Percentiles rank a stretch among this genome's conserved stretches.
Conservation (phyloP, 2,888 invertebrate genomes). For the Ceramica pisi region DNA sequence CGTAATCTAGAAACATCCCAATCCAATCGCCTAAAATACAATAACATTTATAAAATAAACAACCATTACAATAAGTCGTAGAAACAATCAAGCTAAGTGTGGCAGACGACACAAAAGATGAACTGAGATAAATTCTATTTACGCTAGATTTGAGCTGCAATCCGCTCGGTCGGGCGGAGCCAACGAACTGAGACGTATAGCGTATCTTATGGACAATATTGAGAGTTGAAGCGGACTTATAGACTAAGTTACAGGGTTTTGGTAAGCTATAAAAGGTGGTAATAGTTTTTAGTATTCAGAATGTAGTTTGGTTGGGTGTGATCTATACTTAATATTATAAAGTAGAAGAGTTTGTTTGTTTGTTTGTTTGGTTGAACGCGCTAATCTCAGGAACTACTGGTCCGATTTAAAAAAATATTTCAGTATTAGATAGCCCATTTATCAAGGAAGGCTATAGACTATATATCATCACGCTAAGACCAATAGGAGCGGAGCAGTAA, state of each 20-base stretch:
- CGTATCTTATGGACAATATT: conserved; percentile 65
- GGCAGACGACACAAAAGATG: conserved; percentile 56
- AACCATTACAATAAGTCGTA: conserved; percentile 24
- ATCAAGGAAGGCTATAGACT: no score
- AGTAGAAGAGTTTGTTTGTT: no score
- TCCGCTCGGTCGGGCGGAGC: conserved; percentile 63
- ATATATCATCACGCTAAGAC: no score
- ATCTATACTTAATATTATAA: no score
- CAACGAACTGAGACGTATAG: conserved; percentile 71
- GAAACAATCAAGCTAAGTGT: conserved; percentile 60
- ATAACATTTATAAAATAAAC: conserved; percentile 28
- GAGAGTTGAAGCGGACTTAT: conserved; percentile 17
- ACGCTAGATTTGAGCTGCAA: conserved; percentile 78
- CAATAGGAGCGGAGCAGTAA: no score
- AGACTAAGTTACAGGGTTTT: conserved; percentile 3
- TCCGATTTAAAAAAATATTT: no score
- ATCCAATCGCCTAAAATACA: conserved; percentile 3
- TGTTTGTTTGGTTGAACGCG: no score
- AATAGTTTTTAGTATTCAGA: background rate
- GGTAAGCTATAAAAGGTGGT: background rate
- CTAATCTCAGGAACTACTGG: no score
- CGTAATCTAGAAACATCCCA: background rate
- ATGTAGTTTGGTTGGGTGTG: background rate
- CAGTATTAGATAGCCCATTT: no score
- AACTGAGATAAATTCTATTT: conserved; percentile 76